Evolutionary conservation across 2,888 invertebrate genomes (phyloP).

Genomic region (Tetragnatha montana): DNA sequence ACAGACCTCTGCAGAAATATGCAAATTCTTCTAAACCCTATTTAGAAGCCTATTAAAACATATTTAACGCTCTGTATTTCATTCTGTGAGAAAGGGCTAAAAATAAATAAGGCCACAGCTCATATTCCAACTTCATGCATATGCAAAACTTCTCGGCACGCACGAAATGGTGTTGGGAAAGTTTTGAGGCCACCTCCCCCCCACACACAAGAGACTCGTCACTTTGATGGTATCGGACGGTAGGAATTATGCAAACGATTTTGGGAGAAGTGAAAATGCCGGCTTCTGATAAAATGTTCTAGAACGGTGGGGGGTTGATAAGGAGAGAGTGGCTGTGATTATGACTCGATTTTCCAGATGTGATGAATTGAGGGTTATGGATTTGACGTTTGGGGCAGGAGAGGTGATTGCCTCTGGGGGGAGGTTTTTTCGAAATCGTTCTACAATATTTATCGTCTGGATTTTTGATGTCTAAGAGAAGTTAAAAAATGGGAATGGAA

Average conservation of each 20-base stretch:
- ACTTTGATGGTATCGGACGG: conserved; percentile 15
- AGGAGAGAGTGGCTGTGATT: conserved; percentile 21
- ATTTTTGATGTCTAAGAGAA: no score
- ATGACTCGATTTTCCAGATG: conserved; percentile 4
- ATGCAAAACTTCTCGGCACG: conserved; percentile 37
- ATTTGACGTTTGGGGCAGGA: background rate
- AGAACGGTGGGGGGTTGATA: conserved; percentile 23
- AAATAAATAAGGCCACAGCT: conserved; percentile 14
- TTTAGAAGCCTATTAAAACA: conserved; percentile 44
- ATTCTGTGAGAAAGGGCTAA: conserved; percentile 12
- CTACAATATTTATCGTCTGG: no score
- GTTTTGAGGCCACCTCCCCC: conserved; percentile 4
- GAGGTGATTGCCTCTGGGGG: background rate
- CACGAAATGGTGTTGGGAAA: conserved; percentile 7
- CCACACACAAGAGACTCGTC: conserved; percentile 7
- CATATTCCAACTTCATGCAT: conserved; percentile 41
- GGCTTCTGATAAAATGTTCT: conserved; percentile 41
- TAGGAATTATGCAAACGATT: conserved; percentile 55
- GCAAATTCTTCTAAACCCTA: conserved; percentile 30
- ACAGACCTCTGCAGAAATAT: conserved; percentile 15
- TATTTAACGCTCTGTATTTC: conserved; percentile 36
- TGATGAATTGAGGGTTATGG: conserved; percentile 11
- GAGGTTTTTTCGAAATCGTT: background rate
- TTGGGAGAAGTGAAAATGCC: conserved; percentile 39
- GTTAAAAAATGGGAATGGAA: no score